Evolutionary conservation across 2,113 vertebrate species (phyloP), one percentile per base, ranked within the genome.

Genomic region (Lutjanus erythropterus): DNA sequence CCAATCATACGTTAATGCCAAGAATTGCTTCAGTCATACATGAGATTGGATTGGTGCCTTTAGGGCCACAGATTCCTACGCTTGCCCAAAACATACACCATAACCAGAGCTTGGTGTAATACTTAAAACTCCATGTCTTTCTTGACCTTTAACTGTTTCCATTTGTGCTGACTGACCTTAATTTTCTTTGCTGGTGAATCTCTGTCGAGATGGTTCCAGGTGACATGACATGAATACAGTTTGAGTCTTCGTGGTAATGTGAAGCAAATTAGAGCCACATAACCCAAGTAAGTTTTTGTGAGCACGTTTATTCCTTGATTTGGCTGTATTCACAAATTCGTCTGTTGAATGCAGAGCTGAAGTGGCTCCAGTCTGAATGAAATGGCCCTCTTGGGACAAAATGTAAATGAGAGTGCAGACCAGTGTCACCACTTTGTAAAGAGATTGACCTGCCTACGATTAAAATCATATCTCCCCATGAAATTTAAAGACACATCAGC

Each of bases 71-170:
- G 31, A 50, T 52, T 68, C 59, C 6, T 39, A 59, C 21, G 16
- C 53, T 46, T 0, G 1, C 50, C 29, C 23, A 47, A 50, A 64
- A 50, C 61, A 35, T 27, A n/a, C 19, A 65, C 31, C 29, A 31
- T 25, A 73, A 77, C 42, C 58, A 64, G 27, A 66, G 33, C 14
- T 39, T 21, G 37, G 37, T 23, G 62, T 65, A 9, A 44, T 35
- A 50, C 39, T n/a, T 42, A 2, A 3, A 8, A 42, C 6, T 16
- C 5, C 1, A 1, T 35, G n/a, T 67, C 12, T 39, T 23, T 80
- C 41, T 74, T 71, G 37, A 71, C 59, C n/a, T 74, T 73, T 62
- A 59, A 73, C 37, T 37, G 10, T 14, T 53, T 76, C 21, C 14
- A 49, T 68, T 41, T 53, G 35, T 69, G 70, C 75, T 64, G 41